Evolutionary conservation across 2,888 invertebrate genomes (phyloP).

Genomic region (Antheraea assamensis): DNA sequence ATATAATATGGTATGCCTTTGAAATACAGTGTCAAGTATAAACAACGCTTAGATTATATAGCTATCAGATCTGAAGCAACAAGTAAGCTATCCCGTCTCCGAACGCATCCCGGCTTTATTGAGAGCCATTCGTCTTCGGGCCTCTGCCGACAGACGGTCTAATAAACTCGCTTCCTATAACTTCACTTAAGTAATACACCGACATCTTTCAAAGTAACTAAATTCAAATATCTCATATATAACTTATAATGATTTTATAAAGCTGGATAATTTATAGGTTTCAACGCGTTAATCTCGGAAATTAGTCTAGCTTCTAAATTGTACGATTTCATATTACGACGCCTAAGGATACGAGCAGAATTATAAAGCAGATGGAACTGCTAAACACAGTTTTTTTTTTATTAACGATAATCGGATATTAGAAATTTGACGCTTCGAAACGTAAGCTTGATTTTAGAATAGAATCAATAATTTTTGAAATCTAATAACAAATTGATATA

Average conservation of each 20-base stretch:
- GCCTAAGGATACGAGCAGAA: too few species aligned
- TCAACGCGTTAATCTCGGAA: too few species aligned
- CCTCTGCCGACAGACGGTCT: constrained; percentile 35
- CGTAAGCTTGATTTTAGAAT: not conserved
- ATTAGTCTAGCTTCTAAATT: too few species aligned
- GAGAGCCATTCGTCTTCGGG: constrained; percentile 66
- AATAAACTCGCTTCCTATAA: constrained; percentile 21
- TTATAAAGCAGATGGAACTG: too few species aligned
- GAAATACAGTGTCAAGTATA: not conserved
- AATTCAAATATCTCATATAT: too few species aligned
- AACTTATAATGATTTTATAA: too few species aligned
- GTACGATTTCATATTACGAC: too few species aligned
- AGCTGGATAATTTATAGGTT: too few species aligned
- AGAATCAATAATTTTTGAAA: not conserved
- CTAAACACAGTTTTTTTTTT: too few species aligned
- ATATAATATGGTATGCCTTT: not conserved
- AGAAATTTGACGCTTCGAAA: not conserved
- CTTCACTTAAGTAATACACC: not conserved
- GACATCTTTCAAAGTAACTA: not conserved
- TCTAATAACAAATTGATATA: too few species aligned
- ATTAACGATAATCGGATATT: too few species aligned
- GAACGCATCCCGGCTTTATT: constrained; percentile 64
- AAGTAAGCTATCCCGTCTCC: constrained; percentile 67
- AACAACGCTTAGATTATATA: constrained; percentile 22
- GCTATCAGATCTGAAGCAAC: constrained; percentile 63